These are phyloP conservation scores for Zeuzera pyrina DNA, from an alignment of 2,888 invertebrate species.

Conservation along the genomic window DNA sequence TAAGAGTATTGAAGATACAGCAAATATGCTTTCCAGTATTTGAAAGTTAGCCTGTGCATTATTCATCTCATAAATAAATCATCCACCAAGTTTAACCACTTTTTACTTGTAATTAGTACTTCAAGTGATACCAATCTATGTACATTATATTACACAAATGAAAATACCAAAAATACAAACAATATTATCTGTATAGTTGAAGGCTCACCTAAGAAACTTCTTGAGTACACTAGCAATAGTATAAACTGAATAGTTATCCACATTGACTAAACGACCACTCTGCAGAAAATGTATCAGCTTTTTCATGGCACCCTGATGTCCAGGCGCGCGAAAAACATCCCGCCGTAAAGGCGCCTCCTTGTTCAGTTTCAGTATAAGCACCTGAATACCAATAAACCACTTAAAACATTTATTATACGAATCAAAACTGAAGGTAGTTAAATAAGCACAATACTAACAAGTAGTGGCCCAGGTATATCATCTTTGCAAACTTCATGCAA, in stretches of 20 bases:
- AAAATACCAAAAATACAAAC: conserved; percentile 1
- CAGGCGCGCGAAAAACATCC: conserved; percentile 96
- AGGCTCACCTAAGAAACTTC: conserved; percentile 85
- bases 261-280: conserved; percentile 90
- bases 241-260: conserved; percentile 96
- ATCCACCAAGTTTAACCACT: no score
- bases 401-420: conserved; percentile 12
- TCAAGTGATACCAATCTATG: no score
- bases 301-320: conserved; percentile 95
- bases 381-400: conserved; percentile 64
- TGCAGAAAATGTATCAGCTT: conserved; percentile 93
- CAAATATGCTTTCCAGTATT: no score
- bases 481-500: conserved; percentile 95
- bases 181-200: background rate
- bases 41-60: no score
- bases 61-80: no score
- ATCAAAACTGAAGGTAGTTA: conserved; percentile 1
- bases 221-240: conserved; percentile 98
- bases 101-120: no score
- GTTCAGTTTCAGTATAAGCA: conserved; percentile 92
- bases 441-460: conserved; percentile 75
- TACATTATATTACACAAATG: background rate
- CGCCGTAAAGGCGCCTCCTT: conserved; percentile 95
- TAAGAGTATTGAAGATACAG: no score
- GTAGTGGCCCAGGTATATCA: conserved; percentile 93